Percentiles rank a stretch among this genome's conserved stretches.
These are phyloP conservation scores for Drosophila robusta DNA, from an alignment of 2,888 invertebrate species.

Conservation along the genomic window DNA sequence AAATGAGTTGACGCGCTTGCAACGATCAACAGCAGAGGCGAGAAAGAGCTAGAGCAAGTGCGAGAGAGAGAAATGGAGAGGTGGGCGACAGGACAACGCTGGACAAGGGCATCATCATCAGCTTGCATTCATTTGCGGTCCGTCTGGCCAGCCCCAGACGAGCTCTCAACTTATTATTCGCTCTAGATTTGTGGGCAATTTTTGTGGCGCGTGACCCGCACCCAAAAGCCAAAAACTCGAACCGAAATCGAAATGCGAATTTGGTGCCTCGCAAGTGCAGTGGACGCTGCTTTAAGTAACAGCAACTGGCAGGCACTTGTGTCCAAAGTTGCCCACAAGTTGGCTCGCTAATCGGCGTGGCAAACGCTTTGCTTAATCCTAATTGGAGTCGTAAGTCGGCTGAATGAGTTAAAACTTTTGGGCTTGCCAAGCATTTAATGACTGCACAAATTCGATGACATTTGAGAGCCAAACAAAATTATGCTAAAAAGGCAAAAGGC, in stretches of 20 bases:
- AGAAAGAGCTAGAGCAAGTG: not conserved
- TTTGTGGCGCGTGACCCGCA: slow-evolving; percentile 57
- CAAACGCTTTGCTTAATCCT: slow-evolving; percentile 54
- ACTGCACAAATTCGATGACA: slow-evolving; percentile 19
- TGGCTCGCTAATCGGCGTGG: slow-evolving; percentile 41
- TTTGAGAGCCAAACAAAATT: slow-evolving; percentile 10
- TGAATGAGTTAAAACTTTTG: slow-evolving; percentile 55
- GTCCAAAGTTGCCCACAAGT: slow-evolving; percentile 43
- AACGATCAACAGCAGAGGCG: slow-evolving; percentile 39
- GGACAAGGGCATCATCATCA: slow-evolving; percentile 38
- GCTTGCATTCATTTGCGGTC: slow-evolving; percentile 55
- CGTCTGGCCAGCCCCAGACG: slow-evolving; percentile 36
- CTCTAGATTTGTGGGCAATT: slow-evolving; percentile 67
- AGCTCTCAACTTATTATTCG: slow-evolving; percentile 27
- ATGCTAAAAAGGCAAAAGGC: slow-evolving; percentile 12
- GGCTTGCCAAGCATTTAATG: slow-evolving; percentile 43
- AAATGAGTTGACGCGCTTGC: slow-evolving; percentile 73
- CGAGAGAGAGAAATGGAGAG: not conserved
- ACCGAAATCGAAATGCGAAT: not conserved
- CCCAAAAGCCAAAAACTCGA: not conserved
- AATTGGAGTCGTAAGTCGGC: slow-evolving; percentile 56
- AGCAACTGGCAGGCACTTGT: slow-evolving; percentile 52
- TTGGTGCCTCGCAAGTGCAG: slow-evolving; percentile 19
- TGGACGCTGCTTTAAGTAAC: slow-evolving; percentile 30
- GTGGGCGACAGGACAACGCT: slow-evolving; percentile 5